Evolutionary conservation across 1,140 invertebrate species (phyloP).

Genomic region (Melanaphis sacchari): DNA sequence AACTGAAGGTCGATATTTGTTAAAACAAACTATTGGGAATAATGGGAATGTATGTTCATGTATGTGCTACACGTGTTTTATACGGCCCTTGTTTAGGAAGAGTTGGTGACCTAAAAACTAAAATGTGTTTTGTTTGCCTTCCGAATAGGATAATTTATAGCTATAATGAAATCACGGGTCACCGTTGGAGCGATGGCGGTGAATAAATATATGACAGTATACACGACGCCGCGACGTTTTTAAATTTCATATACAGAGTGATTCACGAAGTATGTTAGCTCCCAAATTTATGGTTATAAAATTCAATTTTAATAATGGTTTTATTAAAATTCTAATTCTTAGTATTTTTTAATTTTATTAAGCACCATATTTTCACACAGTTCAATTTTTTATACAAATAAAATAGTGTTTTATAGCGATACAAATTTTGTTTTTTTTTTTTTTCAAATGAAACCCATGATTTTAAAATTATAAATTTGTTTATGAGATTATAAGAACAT

Average conservation of each 20-base stretch:
- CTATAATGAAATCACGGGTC: constrained; percentile 4
- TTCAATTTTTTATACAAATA: neutral
- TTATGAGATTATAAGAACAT: neutral
- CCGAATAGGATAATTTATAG: constrained; percentile 19
- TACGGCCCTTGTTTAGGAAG: neutral
- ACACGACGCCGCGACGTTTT: neutral
- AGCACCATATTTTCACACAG: neutral
- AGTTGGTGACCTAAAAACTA: neutral
- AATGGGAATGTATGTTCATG: neutral
- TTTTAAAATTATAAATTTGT: neutral
- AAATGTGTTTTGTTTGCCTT: neutral
- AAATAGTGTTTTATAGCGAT: neutral
- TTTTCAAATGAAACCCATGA: neutral
- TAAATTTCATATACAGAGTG: neutral
- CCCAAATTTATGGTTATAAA: neutral
- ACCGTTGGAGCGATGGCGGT: neutral
- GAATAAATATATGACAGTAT: neutral
- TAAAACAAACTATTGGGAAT: neutral
- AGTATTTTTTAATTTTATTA: no score
- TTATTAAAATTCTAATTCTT: no score
- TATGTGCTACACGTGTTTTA: neutral
- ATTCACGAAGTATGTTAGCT: neutral
- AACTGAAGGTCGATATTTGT: neutral
- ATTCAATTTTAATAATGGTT: no score
- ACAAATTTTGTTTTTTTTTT: neutral